A percentile compares a stretch with the other conserved stretches of the same genome.
Conservation (phyloP, 1,140 invertebrate species). For the Orius laevigatus region DNA sequence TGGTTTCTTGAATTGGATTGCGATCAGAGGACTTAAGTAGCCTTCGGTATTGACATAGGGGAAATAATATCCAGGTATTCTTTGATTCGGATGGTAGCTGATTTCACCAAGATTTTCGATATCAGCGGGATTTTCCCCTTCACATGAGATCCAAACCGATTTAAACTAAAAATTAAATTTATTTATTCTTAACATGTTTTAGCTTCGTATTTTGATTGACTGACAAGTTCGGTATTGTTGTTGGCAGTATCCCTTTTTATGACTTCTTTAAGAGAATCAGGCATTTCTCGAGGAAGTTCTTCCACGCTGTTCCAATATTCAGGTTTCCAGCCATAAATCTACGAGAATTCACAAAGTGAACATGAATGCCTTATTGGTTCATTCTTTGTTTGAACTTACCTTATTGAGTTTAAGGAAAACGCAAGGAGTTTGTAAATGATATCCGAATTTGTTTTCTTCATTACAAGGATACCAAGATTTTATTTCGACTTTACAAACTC, state of each 20-base stretch:
- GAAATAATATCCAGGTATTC: slow-evolving; percentile 29
- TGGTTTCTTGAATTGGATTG: slow-evolving; percentile 32
- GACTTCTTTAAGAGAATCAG: slow-evolving; percentile 38
- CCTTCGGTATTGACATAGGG: slow-evolving; percentile 29
- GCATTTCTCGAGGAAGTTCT: slow-evolving; percentile 45
- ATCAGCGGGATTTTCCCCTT: slow-evolving; percentile 38
- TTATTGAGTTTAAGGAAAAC: slow-evolving; percentile 37
- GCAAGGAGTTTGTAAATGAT: slow-evolving; percentile 36
- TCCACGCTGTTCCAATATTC: slow-evolving; percentile 42
- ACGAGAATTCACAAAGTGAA: background rate
- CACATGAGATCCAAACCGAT: slow-evolving; percentile 35
- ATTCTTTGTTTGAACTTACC: slow-evolving; percentile 23
- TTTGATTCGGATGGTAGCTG: slow-evolving; percentile 28
- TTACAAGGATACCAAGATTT: slow-evolving; percentile 44
- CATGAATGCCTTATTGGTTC: background rate
- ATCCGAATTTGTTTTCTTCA: slow-evolving; percentile 52
- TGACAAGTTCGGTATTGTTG: background rate
- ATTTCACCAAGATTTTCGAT: slow-evolving; percentile 36
- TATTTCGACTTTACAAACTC: slow-evolving; percentile 56
- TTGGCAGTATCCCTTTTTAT: slow-evolving; percentile 27
- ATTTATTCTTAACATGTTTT: background rate
- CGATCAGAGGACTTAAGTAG: slow-evolving; percentile 40
- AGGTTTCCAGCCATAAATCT: slow-evolving; percentile 61
- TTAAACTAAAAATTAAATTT: slow-evolving; percentile 21
- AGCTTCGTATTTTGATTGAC: background rate